A percentile compares a stretch with the other conserved stretches of the same genome.
phyloP scores from a whole-genome alignment of 1,140 invertebrate genomes.

The Plectrocnemia conspersa region DNA sequence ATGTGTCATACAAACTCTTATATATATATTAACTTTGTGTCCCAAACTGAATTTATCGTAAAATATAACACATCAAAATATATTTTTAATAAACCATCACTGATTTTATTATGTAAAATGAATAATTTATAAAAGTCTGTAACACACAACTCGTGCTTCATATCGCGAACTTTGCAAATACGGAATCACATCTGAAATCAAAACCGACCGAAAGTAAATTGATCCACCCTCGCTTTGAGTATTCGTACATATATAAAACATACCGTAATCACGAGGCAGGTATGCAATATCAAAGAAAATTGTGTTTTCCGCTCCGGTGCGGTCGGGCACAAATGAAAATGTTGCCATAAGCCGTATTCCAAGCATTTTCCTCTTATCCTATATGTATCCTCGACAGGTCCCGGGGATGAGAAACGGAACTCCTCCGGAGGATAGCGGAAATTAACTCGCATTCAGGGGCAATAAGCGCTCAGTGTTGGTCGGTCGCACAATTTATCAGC shows the following conservation, averaged over 20 bases:
- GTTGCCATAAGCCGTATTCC: neutral
- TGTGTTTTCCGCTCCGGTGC: constrained; percentile 31
- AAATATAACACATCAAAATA: too few relatives aligned
- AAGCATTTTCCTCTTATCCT: neutral
- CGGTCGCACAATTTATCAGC: constrained; percentile 7
- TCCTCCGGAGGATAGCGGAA: constrained; percentile 29
- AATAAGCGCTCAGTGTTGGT: constrained; percentile 13
- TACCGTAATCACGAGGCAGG: constrained; percentile 34
- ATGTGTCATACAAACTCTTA: too few relatives aligned
- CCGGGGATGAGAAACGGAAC: neutral
- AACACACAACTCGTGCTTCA: too few relatives aligned
- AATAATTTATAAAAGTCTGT: too few relatives aligned
- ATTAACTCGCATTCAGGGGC: constrained; percentile 33
- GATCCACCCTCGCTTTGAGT: constrained; percentile 17
- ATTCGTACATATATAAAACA: constrained; percentile 33
- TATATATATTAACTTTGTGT: too few relatives aligned
- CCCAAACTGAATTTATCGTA: too few relatives aligned
- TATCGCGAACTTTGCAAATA: too few relatives aligned
- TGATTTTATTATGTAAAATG: too few relatives aligned
- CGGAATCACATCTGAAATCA: too few relatives aligned
- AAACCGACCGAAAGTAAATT: constrained; percentile 30
- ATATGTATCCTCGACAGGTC: neutral
- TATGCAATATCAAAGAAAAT: constrained; percentile 35
- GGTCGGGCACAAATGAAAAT: constrained; percentile 31
- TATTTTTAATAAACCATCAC: too few relatives aligned